A percentile compares a stretch with the other conserved stretches of the same genome.
These are phyloP conservation scores for Dromococcyx pavoninus DNA, from an alignment of 2,797 vertebrate species.

Conservation along the genomic window DNA sequence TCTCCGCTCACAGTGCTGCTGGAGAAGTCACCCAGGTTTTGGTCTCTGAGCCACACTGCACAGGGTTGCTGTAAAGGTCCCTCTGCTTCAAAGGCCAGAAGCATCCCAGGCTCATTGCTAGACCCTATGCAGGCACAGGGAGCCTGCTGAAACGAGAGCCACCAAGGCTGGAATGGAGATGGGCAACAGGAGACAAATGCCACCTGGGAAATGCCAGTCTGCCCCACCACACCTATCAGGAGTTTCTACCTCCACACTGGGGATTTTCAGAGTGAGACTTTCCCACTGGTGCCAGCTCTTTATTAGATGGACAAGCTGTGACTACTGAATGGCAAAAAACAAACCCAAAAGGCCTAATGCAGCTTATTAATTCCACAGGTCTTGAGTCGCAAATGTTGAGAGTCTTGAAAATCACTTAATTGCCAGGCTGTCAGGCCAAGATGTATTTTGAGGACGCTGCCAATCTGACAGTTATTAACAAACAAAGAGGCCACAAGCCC, in stretches of 20 bases:
- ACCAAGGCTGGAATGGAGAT: background rate
- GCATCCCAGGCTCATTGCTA: background rate
- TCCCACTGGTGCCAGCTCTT: background rate
- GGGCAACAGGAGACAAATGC: background rate
- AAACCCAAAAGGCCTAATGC: background rate
- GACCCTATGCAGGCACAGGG: accelerated
- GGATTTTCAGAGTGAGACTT: background rate
- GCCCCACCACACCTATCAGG: background rate
- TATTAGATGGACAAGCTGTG: background rate
- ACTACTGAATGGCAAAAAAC: background rate
- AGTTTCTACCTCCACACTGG: background rate
- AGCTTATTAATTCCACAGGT: constrained; percentile 52
- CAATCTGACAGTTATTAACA: constrained; percentile 64
- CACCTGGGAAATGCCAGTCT: background rate
- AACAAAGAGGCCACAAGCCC: constrained; percentile 77
- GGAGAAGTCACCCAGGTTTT: background rate
- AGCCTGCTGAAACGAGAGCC: background rate
- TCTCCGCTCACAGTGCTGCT: accelerated
- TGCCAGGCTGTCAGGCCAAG: constrained; percentile 29
- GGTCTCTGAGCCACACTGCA: background rate
- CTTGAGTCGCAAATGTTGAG: background rate
- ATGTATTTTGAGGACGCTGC: constrained; percentile 35
- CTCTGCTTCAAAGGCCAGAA: background rate
- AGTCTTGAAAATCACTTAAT: constrained; percentile 38
- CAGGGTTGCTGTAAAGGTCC: background rate